Percentiles rank a stretch among this genome's conserved stretches.
Evolutionary conservation across 2,113 vertebrate species (phyloP).

Genomic region (chimpanzee (Pan troglodytes)): NHGRI_mPanTro3-v2.1_pri NC_072398.2:2322001-2322500

Average conservation of each 20-base stretch:
- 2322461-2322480: rapidly evolving
- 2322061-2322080: not conserved
- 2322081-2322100: not conserved
- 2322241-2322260: not conserved
- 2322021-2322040: not conserved
- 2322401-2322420: rapidly evolving
- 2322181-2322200: not conserved
- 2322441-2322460: rapidly evolving
- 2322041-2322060: not conserved
- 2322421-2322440: not conserved
- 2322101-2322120: not conserved
- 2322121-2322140: not conserved
- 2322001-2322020: not conserved
- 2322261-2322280: too few relatives aligned
- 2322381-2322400: not conserved
- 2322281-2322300: not conserved
- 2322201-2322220: rapidly evolving
- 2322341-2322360: not conserved
- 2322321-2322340: not conserved
- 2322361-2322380: not conserved
- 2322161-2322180: not conserved
- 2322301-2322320: not conserved
- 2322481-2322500: rapidly evolving
- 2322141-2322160: not conserved
- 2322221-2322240: not conserved